Evolutionary conservation across 35 echinoderm and acorn worm genomes (phyloP).

Genomic region (Strongylocentrotus purpuratus): DNA sequence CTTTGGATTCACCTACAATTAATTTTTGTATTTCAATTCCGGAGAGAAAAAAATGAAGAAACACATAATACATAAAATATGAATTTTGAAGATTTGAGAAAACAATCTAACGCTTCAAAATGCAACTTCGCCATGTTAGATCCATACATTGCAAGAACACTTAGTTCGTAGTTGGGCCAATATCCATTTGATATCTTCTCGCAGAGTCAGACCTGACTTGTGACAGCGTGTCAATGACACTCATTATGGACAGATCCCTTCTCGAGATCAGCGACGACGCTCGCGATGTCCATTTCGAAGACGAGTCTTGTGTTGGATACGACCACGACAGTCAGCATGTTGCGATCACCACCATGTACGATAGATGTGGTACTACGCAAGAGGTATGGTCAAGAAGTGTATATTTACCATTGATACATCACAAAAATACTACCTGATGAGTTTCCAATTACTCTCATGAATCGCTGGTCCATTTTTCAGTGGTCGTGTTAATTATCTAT

Average conservation of each 20-base stretch:
- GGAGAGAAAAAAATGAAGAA: no score
- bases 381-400: neutral
- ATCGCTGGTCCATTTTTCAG: neutral
- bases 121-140: neutral
- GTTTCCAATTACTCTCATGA: neutral
- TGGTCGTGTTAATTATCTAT: neutral
- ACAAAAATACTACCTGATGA: neutral
- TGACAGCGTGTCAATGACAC: slow-evolving; percentile 21
- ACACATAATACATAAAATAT: no score
- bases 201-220: neutral
- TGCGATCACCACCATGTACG: slow-evolving; percentile 30
- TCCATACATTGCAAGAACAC: neutral
- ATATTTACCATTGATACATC: neutral
- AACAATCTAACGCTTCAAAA: no score
- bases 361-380: slow-evolving; percentile 12
- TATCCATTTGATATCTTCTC: neutral
- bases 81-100: no score
- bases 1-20: no score
- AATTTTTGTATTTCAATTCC: no score
- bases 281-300: slow-evolving; percentile 39
- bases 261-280: neutral
- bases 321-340: slow-evolving; percentile 20
- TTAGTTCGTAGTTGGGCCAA: no score
- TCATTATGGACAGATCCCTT: slow-evolving; percentile 22
- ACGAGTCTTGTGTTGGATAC: slow-evolving; percentile 32